Evolutionary conservation across 2,113 vertebrate species (phyloP).

Genomic region (Proteles cristata): DNA sequence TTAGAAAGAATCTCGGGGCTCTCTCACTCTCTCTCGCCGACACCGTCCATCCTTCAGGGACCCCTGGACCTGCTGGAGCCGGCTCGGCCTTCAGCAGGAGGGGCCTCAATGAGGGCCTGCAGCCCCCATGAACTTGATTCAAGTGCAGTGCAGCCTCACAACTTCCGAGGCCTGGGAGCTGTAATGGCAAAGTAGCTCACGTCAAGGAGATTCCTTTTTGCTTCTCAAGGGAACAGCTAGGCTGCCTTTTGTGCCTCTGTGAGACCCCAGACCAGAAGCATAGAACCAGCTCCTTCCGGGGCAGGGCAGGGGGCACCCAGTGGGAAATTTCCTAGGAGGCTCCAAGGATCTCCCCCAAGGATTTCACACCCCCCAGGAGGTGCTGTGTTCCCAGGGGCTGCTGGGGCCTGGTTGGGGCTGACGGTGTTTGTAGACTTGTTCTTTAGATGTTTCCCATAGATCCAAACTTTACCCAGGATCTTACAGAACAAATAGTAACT

Average conservation of each 20-base stretch:
- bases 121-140: background rate
- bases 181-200: background rate
- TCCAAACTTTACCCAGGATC: background rate
- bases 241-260: background rate
- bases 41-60: too few species aligned
- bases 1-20: too few species aligned
- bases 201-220: background rate
- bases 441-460: background rate
- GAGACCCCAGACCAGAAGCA: background rate
- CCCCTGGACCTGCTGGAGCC: too few species aligned
- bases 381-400: background rate
- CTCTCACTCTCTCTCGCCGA: too few species aligned
- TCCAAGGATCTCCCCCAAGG: background rate
- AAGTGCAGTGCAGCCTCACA: background rate
- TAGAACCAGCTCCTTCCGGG: background rate
- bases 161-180: background rate
- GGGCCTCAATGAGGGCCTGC: background rate
- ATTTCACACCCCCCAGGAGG: too few species aligned
- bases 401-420: background rate
- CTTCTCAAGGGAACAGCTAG: background rate
- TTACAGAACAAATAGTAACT: conserved; percentile 53
- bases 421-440: background rate
- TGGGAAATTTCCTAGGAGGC: background rate
- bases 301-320: too few species aligned
- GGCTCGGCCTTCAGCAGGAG: too few species aligned